Conservation (phyloP, 2,888 invertebrate species). For the Dromius quadrimaculatus region DNA sequence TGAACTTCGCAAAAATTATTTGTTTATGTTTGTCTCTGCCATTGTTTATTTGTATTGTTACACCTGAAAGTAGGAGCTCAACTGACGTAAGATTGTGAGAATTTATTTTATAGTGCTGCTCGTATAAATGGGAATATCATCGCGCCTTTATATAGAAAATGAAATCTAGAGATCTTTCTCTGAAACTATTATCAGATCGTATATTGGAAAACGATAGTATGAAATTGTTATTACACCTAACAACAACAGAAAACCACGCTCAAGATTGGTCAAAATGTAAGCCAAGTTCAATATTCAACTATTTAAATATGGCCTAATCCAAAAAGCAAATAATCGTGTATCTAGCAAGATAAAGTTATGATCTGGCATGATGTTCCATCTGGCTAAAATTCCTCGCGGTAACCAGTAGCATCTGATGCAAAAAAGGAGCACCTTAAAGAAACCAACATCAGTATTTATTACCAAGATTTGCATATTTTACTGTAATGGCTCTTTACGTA, state of each 20-base stretch:
- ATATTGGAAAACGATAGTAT: background rate
- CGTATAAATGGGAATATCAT: conserved; percentile 11
- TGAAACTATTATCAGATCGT: background rate
- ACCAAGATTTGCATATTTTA: conserved; percentile 40
- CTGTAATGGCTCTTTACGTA: conserved; percentile 36
- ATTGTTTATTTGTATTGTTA: conserved; percentile 36
- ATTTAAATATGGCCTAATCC: conserved; percentile 19
- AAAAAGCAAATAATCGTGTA: conserved; percentile 4
- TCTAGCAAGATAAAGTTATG: conserved; percentile 33
- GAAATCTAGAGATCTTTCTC: background rate
- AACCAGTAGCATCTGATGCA: conserved; percentile 31
- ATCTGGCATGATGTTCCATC: conserved; percentile 14
- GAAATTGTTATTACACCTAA: background rate
- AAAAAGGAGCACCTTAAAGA: conserved; percentile 42
- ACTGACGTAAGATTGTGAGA: conserved; percentile 18
- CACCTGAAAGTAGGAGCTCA: conserved; percentile 23
- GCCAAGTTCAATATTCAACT: too few relatives aligned
- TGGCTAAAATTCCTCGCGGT: conserved; percentile 2
- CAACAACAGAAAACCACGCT: too few relatives aligned
- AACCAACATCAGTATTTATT: conserved; percentile 34
- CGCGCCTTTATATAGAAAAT: background rate
- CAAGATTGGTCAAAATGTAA: too few relatives aligned
- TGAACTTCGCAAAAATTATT: conserved; percentile 30
- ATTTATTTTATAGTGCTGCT: background rate
- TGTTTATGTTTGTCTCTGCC: conserved; percentile 33